A percentile compares a stretch with the other conserved stretches of the same genome.
phyloP scores from a whole-genome alignment of 2,888 invertebrate genomes.

The Brachyptera putata region DNA sequence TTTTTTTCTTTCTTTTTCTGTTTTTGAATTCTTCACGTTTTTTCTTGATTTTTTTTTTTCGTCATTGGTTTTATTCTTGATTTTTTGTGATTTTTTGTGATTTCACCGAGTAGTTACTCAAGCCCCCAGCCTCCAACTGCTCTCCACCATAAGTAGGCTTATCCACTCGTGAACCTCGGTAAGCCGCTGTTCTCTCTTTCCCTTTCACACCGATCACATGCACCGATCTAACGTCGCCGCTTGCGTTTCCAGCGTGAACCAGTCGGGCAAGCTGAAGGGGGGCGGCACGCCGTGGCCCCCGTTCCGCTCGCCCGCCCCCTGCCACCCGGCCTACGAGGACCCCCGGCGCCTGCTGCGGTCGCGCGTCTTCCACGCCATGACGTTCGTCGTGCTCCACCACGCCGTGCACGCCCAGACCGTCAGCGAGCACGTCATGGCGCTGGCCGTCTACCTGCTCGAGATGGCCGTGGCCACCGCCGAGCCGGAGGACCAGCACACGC shows the following conservation, averaged over 20 bases:
- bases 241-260: slow-evolving; percentile 53
- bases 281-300: slow-evolving; percentile 74
- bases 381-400: slow-evolving; percentile 79
- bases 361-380: slow-evolving; percentile 64
- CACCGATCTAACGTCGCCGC: too few species aligned
- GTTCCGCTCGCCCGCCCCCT: slow-evolving; percentile 64
- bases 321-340: slow-evolving; percentile 62
- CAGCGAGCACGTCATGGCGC: slow-evolving; percentile 83
- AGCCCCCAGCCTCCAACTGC: too few species aligned
- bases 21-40: too few species aligned
- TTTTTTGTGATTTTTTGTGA: too few species aligned
- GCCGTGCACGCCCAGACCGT: slow-evolving; percentile 68
- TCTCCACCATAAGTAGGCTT: too few species aligned
- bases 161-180: too few species aligned
- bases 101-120: too few species aligned
- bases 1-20: too few species aligned
- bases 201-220: too few species aligned
- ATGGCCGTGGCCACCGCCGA: slow-evolving; percentile 61
- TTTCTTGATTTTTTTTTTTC: too few species aligned
- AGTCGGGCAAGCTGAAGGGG: slow-evolving; percentile 53
- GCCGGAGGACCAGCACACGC: slow-evolving; percentile 36
- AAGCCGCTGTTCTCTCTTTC: too few species aligned
- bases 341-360: slow-evolving; percentile 59
- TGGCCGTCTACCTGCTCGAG: slow-evolving; percentile 81
- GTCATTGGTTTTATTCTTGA: too few species aligned